These are phyloP conservation scores for Leptinotarsa undecemlineata DNA, from an alignment of 1,140 invertebrate genomes.

Conservation along the genomic window DNA sequence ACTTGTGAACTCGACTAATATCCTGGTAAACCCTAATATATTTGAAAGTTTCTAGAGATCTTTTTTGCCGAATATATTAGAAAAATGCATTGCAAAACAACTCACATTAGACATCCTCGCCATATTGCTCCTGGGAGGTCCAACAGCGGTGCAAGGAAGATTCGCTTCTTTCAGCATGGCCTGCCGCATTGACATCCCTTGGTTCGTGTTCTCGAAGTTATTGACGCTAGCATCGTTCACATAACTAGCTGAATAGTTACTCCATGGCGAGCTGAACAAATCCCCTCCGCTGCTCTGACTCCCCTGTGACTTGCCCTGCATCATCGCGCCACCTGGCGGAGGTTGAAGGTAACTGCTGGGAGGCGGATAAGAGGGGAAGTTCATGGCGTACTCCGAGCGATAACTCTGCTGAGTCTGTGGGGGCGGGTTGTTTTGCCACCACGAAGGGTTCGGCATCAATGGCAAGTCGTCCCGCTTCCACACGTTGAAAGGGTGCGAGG, in stretches of 20 bases:
- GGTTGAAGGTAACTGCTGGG: neutral
- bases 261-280: conserved; percentile 40
- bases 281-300: conserved; percentile 22
- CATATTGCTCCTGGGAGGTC: conserved; percentile 16
- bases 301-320: neutral
- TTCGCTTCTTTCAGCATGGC: conserved; percentile 52
- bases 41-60: too few species aligned
- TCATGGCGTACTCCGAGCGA: conserved; percentile 23
- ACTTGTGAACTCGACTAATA: too few species aligned
- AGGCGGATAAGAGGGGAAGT: conserved; percentile 6
- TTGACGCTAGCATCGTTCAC: conserved; percentile 27
- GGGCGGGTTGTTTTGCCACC: conserved; percentile 33
- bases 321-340: neutral
- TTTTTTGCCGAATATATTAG: too few species aligned
- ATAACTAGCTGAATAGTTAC: conserved; percentile 30
- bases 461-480: conserved; percentile 26
- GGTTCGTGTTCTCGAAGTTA: conserved; percentile 9
- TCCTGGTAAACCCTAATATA: too few species aligned
- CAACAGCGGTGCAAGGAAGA: conserved; percentile 24
- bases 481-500: conserved; percentile 23
- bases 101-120: conserved; percentile 19
- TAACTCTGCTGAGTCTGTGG: conserved; percentile 28
- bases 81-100: neutral
- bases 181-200: conserved; percentile 49
- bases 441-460: conserved; percentile 16